Percentiles rank a stretch among this genome's conserved stretches.
Evolutionary conservation across 2,888 invertebrate genomes (phyloP).

Genomic region (Synanthedon vespiformis): DNA sequence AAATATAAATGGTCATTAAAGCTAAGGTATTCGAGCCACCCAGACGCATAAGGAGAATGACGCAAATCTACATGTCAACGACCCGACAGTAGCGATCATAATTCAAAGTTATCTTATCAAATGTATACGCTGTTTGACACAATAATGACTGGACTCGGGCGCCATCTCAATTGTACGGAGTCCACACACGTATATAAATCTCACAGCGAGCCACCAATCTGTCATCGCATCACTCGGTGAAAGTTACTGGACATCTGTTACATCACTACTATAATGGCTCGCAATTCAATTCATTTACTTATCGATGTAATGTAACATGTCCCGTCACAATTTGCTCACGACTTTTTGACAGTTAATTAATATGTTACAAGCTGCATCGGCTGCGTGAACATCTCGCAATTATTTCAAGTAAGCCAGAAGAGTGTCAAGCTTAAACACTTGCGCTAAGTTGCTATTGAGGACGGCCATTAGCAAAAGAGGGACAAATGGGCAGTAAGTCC

Average conservation of each 20-base stretch:
- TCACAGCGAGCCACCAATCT: conserved; percentile 13
- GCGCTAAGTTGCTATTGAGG: too few species aligned
- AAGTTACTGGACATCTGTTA: conserved; percentile 4
- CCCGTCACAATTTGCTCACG: neutral
- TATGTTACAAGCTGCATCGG: too few species aligned
- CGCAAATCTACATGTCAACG: neutral
- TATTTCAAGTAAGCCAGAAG: too few species aligned
- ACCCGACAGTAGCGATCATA: neutral
- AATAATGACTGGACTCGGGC: conserved; percentile 11
- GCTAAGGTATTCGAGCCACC: too few species aligned
- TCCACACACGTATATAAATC: conserved; percentile 1
- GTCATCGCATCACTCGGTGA: conserved; percentile 13
- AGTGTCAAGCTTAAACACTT: too few species aligned
- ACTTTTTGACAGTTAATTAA: neutral
- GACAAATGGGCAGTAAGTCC: too few species aligned
- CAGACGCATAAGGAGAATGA: neutral
- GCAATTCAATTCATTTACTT: too few species aligned
- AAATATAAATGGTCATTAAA: too few species aligned
- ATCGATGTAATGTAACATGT: neutral
- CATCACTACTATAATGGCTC: conserved; percentile 4
- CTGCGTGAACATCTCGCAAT: too few species aligned
- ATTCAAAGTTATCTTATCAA: conserved; percentile 7
- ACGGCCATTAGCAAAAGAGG: too few species aligned
- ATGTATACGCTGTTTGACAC: conserved; percentile 3
- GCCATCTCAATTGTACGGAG: conserved; percentile 9